phyloP scores from a whole-genome alignment of 2,113 vertebrate genomes.

The Sula dactylatra region DNA sequence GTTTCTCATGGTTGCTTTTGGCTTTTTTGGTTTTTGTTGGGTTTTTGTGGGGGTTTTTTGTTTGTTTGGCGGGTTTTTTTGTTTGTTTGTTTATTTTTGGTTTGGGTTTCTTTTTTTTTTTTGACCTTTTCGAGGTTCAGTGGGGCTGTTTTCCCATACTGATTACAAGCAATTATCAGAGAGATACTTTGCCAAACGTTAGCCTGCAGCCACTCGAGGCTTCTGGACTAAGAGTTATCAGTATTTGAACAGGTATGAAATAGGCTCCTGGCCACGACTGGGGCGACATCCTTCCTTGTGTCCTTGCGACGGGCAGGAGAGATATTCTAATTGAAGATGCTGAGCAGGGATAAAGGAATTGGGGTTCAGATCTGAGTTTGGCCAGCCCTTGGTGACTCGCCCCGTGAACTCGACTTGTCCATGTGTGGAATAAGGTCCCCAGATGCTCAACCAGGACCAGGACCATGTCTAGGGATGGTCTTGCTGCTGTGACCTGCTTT shows the following conservation, averaged over 20 bases:
- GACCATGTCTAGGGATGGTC: not conserved
- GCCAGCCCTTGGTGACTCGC: rapidly evolving
- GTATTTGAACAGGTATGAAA: conserved; percentile 11
- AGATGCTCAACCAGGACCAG: rapidly evolving
- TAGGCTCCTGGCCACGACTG: not conserved
- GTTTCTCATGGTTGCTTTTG: not conserved
- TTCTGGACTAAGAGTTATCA: not conserved
- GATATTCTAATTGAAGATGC: not conserved
- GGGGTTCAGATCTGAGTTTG: rapidly evolving
- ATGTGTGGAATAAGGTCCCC: rapidly evolving
- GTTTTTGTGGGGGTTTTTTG: no score
- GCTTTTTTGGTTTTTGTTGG: no score
- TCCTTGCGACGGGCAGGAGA: not conserved
- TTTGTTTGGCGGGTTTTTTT: not conserved
- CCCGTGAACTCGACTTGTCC: not conserved
- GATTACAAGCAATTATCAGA: not conserved
- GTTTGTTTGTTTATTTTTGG: no score
- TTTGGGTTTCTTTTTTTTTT: not conserved
- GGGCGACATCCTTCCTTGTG: not conserved
- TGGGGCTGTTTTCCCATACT: not conserved
- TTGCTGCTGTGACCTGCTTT: rapidly evolving
- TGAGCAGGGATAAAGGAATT: rapidly evolving
- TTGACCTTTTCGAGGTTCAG: not conserved
- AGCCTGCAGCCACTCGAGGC: not conserved
- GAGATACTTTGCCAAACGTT: not conserved